Conservation (phyloP, 2,888 invertebrate species). For the Silvanus unidentatus region DNA sequence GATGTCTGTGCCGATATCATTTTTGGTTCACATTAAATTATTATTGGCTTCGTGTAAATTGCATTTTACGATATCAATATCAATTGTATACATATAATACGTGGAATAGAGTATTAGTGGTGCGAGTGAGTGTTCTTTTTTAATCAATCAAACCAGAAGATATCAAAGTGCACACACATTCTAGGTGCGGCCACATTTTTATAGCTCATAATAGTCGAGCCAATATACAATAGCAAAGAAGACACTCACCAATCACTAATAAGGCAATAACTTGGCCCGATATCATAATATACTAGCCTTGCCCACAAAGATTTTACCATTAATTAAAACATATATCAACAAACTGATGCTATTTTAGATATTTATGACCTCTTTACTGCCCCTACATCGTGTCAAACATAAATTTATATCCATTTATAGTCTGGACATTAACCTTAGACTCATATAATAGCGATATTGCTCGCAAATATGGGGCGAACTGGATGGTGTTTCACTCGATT, state of each 20-base stretch:
- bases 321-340: conserved; percentile 39
- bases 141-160: conserved; percentile 37
- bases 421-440: conserved; percentile 4
- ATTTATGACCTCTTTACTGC: conserved; percentile 29
- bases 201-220: conserved; percentile 37
- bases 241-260: conserved; percentile 42
- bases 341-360: conserved; percentile 28
- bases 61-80: too few species aligned
- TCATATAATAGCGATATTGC: too few species aligned
- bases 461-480: too few species aligned
- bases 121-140: conserved; percentile 21
- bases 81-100: too few species aligned
- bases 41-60: too few species aligned
- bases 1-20: conserved; percentile 30
- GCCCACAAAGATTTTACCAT: conserved; percentile 29
- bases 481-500: too few species aligned
- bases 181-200: conserved; percentile 39
- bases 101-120: too few species aligned
- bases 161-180: conserved; percentile 17
- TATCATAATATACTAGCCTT: conserved; percentile 38
- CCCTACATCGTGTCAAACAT: conserved; percentile 26
- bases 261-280: conserved; percentile 40
- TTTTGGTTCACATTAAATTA: too few species aligned
- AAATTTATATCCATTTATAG: conserved; percentile 21
- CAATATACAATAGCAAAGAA: conserved; percentile 31